Base-by-base conservation (phyloP, 2,888 invertebrate species). In the Prosapia bicincta region DNA sequence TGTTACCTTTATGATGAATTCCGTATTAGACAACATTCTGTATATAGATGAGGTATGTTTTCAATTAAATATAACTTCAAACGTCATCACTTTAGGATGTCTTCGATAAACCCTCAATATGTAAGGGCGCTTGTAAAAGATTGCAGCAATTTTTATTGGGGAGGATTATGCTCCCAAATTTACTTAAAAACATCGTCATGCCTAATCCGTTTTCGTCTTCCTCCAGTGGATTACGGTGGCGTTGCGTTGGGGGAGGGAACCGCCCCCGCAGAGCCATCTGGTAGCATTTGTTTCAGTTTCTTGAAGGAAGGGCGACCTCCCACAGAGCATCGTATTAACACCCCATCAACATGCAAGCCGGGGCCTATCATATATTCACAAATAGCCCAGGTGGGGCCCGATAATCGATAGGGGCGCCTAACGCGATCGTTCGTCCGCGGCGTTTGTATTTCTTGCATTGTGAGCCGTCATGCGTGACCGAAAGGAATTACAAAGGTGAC, bases 211-310 rank as follows among this genome's bases (percentile, higher is more conserved):
- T 54, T 54, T 20, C 7, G 20, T 54, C 54, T 54, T 54, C 20
- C 54, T 54, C 20, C 20, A 54, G 54, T 54, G 54, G 54, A 54
- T 54, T 54, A 54, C 20, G 3, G 20, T 20, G 20, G 54, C n/a
- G 54, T 54, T 20, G n/a, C 20, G 20, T 54, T n/a, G 20, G n/a
- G 54, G 54, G 54, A 20, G 5, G 54, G 20, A 54, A 54, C 20
- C 54, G 3, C 20, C 54, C 54, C 54, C 54, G 54, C 54, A 54
- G 54, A 10, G 54, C 54, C 54, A 54, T 54, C 54, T 54, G 54
- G 54, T 54, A 54, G 54, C 73, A 73, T 73, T 68, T 67, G 67
- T 68, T 68, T 68, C 69, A 73, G 43, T 68, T 73, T 73, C 73
- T 73, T 73, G n/a, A 73, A 73, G 67, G 69, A 72, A 67, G 72